Conservation (phyloP, 2,797 vertebrate genomes). For the Hippoglossus hippoglossus region DNA sequence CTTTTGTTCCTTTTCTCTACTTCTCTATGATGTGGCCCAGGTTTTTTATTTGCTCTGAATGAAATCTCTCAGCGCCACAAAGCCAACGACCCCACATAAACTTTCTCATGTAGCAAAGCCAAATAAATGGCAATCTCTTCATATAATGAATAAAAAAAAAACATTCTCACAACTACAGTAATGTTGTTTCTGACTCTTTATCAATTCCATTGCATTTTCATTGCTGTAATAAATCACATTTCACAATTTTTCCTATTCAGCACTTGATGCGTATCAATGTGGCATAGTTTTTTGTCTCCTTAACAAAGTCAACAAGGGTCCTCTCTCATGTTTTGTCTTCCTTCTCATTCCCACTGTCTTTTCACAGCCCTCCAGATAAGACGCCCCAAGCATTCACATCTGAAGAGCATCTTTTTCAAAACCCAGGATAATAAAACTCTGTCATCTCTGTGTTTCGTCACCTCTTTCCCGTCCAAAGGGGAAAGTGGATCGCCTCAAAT, state of each 20-base stretch:
- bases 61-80: slow-evolving; percentile 22
- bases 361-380: slow-evolving; percentile 28
- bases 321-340: slow-evolving; percentile 32
- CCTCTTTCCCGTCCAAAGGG: slow-evolving; percentile 19
- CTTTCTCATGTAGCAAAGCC: slow-evolving; percentile 19
- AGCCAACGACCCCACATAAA: slow-evolving; percentile 37
- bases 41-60: slow-evolving; percentile 39
- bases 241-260: slow-evolving; percentile 25
- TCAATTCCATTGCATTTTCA: slow-evolving; percentile 37
- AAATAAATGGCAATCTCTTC: slow-evolving; percentile 40
- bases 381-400: slow-evolving; percentile 23
- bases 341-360: slow-evolving; percentile 13
- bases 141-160: slow-evolving; percentile 33
- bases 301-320: slow-evolving; percentile 35
- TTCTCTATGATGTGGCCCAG: slow-evolving; percentile 16
- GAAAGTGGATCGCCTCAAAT: slow-evolving; percentile 29
- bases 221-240: slow-evolving; percentile 34
- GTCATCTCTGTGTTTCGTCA: slow-evolving; percentile 25
- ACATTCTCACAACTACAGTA: slow-evolving; percentile 30
- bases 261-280: slow-evolving; percentile 3
- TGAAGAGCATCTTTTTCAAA: slow-evolving; percentile 53
- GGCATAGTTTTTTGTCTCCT: background rate
- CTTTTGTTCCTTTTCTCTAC: slow-evolving; percentile 36
- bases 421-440: slow-evolving; percentile 23
- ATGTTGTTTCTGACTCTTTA: slow-evolving; percentile 38